Evolutionary conservation across 2,888 invertebrate species (phyloP), one percentile per base, ranked within the genome.

Genomic region (Elegia similella): DNA sequence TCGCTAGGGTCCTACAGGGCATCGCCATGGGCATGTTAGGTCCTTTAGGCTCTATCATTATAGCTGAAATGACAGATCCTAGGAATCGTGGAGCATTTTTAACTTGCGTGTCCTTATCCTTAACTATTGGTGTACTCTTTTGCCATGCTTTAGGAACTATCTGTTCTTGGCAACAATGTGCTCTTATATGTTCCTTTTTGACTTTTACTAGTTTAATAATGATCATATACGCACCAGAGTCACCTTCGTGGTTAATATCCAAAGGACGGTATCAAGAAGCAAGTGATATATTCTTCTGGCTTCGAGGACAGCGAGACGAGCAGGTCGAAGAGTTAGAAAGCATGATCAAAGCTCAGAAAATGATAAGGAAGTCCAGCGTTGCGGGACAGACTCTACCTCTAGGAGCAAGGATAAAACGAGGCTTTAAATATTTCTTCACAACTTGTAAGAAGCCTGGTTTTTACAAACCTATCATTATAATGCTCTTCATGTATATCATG

Each of bases 221-320:
- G 6, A 88, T 94, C 5, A 81, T 92, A 13, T 92, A 92, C 12
- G 80, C 93, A 8, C 94, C 94, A 0, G 95, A 95, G 76, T 93
- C 95, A 5, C 95, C 95, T 0, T 84, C 92, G 6, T 95, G 95
- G 95, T 67, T 95, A 56, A 88, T 94, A 15, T 85, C 93, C 0
- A 93, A 93, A 71, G 93, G 93, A 6, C 84, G 92, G 7, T 78
- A 84, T 0, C 85, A 89, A 0, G 92, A 94, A 67, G 95, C 94
- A 0, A 86, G 92, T 56, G 77, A 86, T 30, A 86, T 94, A 0
- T 93, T 94, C 60, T 82, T 86, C 55, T 94, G 92, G 86, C 84
- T 94, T 34, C 83, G 95, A 59, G 94, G 94, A 23, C 74, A 80
- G 0, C 82, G 82, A 8, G 69, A 75, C 0, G 78, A 85, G 0